Evolutionary conservation across 1,140 invertebrate species (phyloP).

Genomic region (Magallana ariakensis): DNA sequence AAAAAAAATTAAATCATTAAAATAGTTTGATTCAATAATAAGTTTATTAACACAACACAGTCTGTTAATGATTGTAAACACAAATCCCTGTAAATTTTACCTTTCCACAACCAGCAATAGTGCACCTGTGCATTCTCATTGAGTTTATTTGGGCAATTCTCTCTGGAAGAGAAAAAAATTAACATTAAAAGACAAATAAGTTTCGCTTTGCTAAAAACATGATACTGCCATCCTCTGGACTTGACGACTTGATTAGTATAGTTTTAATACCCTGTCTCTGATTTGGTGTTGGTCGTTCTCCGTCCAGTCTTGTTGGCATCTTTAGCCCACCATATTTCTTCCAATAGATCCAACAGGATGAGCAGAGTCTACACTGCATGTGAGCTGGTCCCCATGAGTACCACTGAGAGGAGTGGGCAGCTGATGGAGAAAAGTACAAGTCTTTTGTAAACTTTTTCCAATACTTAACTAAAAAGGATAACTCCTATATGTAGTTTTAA

Average conservation of each 20-base stretch:
- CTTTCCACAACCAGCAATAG: slow-evolving; percentile 92
- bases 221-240: background rate
- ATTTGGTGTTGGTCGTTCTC: slow-evolving; percentile 76
- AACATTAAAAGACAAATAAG: background rate
- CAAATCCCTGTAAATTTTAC: slow-evolving; percentile 69
- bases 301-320: slow-evolving; percentile 80
- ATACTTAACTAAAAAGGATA: no score
- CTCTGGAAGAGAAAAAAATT: slow-evolving; percentile 72
- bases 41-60: background rate
- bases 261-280: slow-evolving; percentile 75
- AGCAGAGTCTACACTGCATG: slow-evolving; percentile 92
- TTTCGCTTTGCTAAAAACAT: no score
- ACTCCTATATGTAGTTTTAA: no score
- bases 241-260: background rate
- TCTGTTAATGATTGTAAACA: background rate
- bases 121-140: slow-evolving; percentile 92
- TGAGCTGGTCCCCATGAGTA: slow-evolving; percentile 94
- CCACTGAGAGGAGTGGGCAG: slow-evolving; percentile 91
- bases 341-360: slow-evolving; percentile 97
- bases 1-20: no score
- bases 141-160: slow-evolving; percentile 81
- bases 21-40: background rate
- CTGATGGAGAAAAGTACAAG: slow-evolving; percentile 63
- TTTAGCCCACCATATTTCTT: slow-evolving; percentile 99
- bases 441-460: no score